Evolutionary conservation across 1,140 invertebrate genomes (phyloP), one percentile per base, ranked within the genome.

Genomic region (Patella vulgata): DNA sequence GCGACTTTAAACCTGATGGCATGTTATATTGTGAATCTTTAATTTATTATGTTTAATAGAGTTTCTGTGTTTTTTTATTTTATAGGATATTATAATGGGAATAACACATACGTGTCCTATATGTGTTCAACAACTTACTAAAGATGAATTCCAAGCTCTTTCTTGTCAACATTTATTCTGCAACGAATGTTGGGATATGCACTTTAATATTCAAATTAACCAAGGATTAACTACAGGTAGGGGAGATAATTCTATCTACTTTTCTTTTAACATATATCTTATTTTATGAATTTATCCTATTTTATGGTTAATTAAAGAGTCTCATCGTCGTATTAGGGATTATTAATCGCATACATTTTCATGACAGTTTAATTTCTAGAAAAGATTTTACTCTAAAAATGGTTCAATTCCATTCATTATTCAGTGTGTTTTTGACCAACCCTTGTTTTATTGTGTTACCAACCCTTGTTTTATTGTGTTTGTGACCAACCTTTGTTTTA

Each of bases 131-230:
- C 68, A 82, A 59, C 82, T 83, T 70, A 62, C 86, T 9, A 64
- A 77, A 8, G 88, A 89, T 30, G 90, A 89, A 74, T 93, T 94
- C 81, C 89, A 89, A 80, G 89, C 89, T 59, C 85, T 98, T 43
- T 89, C 91, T 11, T 99, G 96, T 87, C 91, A 92, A 14, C 96
- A 99, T 85, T 89, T 88, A 40, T 98, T 97, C 85, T 98, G 96
- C 82, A 92, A 91, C 82, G 92, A 95, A 62, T 98, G 96, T 83
- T 98, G 96, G 96, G 90, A 90, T 65, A 93, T 90, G 86, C 93
- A 96, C 87, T 97, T 98, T 86, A 94, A 97, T 88, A 91, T 95
- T 71, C 95, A 98, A 88, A 94, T 99, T 74, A 90, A 89, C 82
- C 92, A 94, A 86, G 94, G 94, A 77, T 87, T 89, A 60, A 90